These are phyloP conservation scores for Cyaniris semiargus DNA, from an alignment of 2,888 invertebrate species.

Conservation along the genomic window DNA sequence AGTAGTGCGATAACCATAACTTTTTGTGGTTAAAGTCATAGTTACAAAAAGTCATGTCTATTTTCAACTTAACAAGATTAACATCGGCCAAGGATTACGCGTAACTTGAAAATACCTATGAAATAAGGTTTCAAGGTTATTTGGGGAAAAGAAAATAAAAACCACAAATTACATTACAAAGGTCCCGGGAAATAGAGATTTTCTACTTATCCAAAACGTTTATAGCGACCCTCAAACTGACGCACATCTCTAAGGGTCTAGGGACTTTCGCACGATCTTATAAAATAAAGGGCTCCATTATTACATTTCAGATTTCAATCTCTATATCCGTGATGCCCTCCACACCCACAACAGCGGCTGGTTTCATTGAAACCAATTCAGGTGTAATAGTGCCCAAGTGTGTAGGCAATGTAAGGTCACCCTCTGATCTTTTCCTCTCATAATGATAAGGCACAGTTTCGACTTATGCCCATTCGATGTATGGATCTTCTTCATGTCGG, in stretches of 20 bases:
- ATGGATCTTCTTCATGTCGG: no score
- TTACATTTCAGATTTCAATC: background rate
- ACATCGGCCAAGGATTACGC: background rate
- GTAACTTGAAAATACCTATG: conserved; percentile 2
- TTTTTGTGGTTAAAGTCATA: background rate
- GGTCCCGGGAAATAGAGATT: conserved; percentile 66
- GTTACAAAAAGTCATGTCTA: background rate
- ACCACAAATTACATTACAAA: conserved; percentile 76
- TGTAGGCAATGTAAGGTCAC: no score
- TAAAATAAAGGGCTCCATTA: background rate
- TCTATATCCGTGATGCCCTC: no score
- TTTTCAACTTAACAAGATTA: background rate
- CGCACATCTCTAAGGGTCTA: background rate
- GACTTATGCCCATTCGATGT: no score
- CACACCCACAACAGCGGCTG: no score
- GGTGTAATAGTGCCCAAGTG: no score
- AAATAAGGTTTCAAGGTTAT: background rate
- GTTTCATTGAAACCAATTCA: no score
- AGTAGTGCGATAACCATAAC: background rate
- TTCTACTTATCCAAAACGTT: conserved; percentile 39
- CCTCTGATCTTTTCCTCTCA: no score
- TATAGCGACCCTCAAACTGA: background rate
- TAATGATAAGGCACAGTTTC: no score
- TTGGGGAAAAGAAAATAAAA: conserved; percentile 67
- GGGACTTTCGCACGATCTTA: background rate